A percentile compares a stretch with the other conserved stretches of the same genome.
phyloP scores from a whole-genome alignment of 53 echinoderm and acorn worm species.

The Luidia sarsii region DNA sequence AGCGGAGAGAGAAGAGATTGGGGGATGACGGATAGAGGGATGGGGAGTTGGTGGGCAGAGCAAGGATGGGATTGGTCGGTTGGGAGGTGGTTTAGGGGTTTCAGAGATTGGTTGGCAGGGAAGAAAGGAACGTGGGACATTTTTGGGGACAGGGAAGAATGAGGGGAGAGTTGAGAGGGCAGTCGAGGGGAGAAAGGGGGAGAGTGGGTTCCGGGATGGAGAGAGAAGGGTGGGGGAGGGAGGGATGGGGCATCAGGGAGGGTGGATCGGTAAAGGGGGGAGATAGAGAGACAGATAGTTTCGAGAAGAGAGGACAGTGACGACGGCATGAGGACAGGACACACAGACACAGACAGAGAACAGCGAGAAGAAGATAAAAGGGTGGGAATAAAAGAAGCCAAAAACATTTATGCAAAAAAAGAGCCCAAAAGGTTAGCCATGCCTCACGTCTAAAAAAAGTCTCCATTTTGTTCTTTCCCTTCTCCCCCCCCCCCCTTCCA shows the following conservation, averaged over 20 bases:
- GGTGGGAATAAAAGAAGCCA: constrained; percentile 59
- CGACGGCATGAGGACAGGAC: not conserved
- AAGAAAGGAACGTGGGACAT: constrained; percentile 13
- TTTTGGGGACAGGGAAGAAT: constrained; percentile 9
- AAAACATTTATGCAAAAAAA: constrained; percentile 55
- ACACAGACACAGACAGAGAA: not conserved
- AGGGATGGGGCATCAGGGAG: not conserved
- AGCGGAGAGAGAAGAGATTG: too few relatives aligned
- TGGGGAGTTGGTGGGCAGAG: too few relatives aligned
- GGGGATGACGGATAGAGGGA: too few relatives aligned
- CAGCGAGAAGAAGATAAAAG: constrained; percentile 26
- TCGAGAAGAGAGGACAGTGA: not conserved
- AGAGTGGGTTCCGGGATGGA: not conserved
- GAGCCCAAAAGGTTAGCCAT: constrained; percentile 52
- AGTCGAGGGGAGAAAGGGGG: constrained; percentile 1
- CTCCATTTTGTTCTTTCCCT: not conserved
- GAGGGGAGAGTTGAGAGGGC: not conserved
- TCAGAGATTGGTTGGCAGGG: too few relatives aligned
- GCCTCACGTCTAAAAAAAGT: too few relatives aligned
- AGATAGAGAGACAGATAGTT: not conserved
- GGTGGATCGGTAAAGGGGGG: constrained; percentile 5
- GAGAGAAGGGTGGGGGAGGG: not conserved
- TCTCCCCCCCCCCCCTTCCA: too few relatives aligned
- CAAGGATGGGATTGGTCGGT: too few relatives aligned
- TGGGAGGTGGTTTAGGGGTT: too few relatives aligned